Evolutionary conservation across 2,797 vertebrate species (phyloP), one percentile per base, ranked within the genome.

Genomic region (Etheostoma perlongum): DNA sequence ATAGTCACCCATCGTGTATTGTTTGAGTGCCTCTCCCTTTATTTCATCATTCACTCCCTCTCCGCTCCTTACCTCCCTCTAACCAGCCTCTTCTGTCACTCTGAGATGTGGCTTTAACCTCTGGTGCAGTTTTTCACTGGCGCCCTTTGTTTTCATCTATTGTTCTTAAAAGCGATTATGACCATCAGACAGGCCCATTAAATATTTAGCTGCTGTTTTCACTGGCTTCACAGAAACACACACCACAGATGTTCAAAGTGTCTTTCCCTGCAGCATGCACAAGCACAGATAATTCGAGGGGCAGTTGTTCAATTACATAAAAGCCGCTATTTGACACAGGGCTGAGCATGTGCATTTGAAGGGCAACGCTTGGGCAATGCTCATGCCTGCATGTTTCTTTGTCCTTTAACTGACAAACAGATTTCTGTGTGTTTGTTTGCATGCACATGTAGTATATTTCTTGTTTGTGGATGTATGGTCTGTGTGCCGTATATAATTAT

Each of bases 121-220:
- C 67, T 57, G 70, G 19, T 59, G 70, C 74, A 66, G 51, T 84
- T 74, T 87, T 91, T 83, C 59, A 67, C 70, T 11, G 23, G 66
- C 64, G 27, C 78, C 86, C 74, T 88, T 90, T 93, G 81, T 93
- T 92, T 92, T 89, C 74, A 85, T 89, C 88, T 87, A 88, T 92
- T 91, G 91, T 92, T 90, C 85, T 90, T 89, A 84, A 92, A 88
- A 90, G 91, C 89, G 85, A 93, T 94, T 92, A 93, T 90, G 88
- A 92, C 89, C 90, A 91, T 90, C 92, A 94, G 91, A 93, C 89
- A 77, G 85, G 72, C 48, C 67, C 83, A 85, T 92, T 92, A 92
- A 95, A 94, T 94, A 95, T 95, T 94, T 85, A 94, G 83, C 78
- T 74, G 81, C 83, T 25, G 83, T 82, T 82, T 79, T 89, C 68